phyloP scores from a whole-genome alignment of 2,113 vertebrate species.

The Gracilinanus agilis region DNA sequence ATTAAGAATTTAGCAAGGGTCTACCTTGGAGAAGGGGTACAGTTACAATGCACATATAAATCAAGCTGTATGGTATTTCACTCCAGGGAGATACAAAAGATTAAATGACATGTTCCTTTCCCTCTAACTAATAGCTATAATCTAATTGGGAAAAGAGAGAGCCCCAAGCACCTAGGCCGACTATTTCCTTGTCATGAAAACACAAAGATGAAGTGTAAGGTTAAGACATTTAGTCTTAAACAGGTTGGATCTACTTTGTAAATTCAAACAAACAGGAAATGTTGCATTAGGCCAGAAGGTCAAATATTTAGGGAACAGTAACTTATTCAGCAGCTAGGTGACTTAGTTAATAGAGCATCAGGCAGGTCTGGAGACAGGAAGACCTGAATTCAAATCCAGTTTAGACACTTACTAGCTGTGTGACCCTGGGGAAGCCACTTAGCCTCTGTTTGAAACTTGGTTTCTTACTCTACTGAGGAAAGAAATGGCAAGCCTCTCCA shows the following conservation, averaged over 20 bases:
- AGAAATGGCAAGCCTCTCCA: too few relatives aligned
- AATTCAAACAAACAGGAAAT: neutral
- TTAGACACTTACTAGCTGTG: too few relatives aligned
- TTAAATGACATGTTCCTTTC: neutral
- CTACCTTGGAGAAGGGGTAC: neutral
- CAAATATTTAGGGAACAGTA: neutral
- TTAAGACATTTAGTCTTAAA: neutral
- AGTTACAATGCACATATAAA: neutral
- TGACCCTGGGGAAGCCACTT: too few relatives aligned
- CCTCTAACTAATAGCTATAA: neutral
- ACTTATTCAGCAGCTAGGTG: neutral
- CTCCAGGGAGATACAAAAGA: neutral
- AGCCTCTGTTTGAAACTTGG: too few relatives aligned
- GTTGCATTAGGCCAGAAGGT: neutral
- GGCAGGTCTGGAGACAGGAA: too few relatives aligned
- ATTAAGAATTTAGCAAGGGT: conserved; percentile 2
- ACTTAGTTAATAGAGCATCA: too few relatives aligned
- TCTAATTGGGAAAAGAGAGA: neutral
- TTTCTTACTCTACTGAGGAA: too few relatives aligned
- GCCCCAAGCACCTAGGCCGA: neutral
- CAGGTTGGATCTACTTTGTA: neutral
- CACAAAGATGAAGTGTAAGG: neutral
- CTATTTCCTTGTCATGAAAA: neutral
- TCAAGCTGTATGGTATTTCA: neutral
- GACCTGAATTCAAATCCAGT: too few relatives aligned